Evolutionary conservation across 92 coral and sea anemone genomes (phyloP).

Genomic region (Siderastrea siderea): DNA sequence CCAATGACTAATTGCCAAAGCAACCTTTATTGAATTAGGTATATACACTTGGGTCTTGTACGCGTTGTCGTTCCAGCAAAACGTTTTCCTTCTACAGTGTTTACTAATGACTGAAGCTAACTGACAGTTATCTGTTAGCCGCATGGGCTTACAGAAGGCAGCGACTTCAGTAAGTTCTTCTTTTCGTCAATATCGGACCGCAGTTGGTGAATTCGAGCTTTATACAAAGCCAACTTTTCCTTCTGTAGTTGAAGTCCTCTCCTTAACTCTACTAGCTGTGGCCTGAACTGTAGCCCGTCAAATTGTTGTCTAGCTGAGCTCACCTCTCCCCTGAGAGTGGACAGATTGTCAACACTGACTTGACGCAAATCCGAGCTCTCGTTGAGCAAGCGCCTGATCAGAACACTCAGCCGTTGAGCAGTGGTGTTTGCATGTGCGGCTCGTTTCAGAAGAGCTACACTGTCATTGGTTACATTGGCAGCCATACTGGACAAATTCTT

Average conservation of each 20-base stretch:
- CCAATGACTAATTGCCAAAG: too few species aligned
- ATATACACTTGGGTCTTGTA: neutral
- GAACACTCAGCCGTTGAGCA: slow-evolving; percentile 45
- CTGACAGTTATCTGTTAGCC: neutral
- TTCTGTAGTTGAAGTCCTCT: slow-evolving; percentile 68
- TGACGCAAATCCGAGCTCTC: slow-evolving; percentile 58
- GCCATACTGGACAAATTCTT: slow-evolving; percentile 67
- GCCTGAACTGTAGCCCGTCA: slow-evolving; percentile 45
- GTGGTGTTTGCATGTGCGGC: slow-evolving; percentile 70
- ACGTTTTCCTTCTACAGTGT: too few species aligned
- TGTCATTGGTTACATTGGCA: slow-evolving; percentile 32
- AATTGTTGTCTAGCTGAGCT: slow-evolving; percentile 49
- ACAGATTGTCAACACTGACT: slow-evolving; percentile 48
- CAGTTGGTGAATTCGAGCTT: slow-evolving; percentile 50
- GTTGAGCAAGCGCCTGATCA: slow-evolving; percentile 29
- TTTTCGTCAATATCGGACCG: slow-evolving; percentile 27
- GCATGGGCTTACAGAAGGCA: slow-evolving; percentile 19
- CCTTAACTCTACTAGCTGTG: slow-evolving; percentile 53
- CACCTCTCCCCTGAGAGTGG: slow-evolving; percentile 58
- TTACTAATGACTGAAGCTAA: too few species aligned
- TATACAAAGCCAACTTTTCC: slow-evolving; percentile 49
- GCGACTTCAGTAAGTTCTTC: slow-evolving; percentile 46
- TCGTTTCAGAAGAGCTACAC: slow-evolving; percentile 46
- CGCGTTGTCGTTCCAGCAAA: neutral
- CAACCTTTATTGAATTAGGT: too few species aligned